Evolutionary conservation across 2,113 vertebrate genomes (phyloP).

Genomic region (Rousettus leschenaultii): DNA sequence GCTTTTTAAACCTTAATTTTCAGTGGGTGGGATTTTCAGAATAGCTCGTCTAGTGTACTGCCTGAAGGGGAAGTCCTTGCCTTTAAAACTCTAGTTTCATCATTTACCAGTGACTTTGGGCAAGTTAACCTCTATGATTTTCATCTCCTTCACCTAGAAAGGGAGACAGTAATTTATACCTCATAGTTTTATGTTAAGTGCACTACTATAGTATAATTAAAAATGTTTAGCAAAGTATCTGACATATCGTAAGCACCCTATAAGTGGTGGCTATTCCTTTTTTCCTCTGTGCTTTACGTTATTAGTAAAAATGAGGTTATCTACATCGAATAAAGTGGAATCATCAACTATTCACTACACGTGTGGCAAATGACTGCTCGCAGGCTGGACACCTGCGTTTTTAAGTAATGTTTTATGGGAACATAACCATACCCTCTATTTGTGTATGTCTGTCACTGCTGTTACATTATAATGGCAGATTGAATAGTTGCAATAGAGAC

Average conservation of each 20-base stretch:
- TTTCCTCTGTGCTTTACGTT: neutral
- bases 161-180: neutral
- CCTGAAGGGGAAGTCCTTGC: neutral
- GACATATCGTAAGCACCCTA: neutral
- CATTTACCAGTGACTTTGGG: neutral
- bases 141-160: neutral
- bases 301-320: neutral
- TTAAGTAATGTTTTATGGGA: conserved; percentile 14
- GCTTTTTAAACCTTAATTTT: neutral
- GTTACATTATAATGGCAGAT: neutral
- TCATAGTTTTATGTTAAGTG: neutral
- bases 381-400: neutral
- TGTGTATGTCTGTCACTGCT: neutral
- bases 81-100: neutral
- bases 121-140: neutral
- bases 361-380: neutral
- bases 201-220: neutral
- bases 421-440: neutral
- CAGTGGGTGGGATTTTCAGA: neutral
- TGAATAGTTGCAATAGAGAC: neutral
- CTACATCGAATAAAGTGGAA: neutral
- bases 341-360: neutral
- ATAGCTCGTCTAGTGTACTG: neutral
- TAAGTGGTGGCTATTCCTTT: neutral
- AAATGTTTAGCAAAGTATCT: neutral